Evolutionary conservation across 2,888 invertebrate genomes (phyloP).

Genomic region (Tribolium freemani): DNA sequence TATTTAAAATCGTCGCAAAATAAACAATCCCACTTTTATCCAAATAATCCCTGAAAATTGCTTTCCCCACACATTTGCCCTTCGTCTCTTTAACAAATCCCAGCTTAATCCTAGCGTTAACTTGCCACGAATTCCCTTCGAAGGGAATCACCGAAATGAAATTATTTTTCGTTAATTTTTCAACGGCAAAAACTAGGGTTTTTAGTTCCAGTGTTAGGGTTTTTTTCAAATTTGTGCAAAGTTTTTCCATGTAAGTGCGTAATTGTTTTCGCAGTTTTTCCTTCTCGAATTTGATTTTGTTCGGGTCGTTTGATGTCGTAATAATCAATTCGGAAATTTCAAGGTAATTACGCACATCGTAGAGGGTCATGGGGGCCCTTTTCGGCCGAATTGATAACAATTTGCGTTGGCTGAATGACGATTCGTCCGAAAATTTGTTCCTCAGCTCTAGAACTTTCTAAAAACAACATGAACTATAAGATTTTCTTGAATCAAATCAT

Average conservation of each 20-base stretch:
- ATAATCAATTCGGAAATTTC: conserved; percentile 42
- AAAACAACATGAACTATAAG: conserved; percentile 3
- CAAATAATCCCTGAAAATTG: conserved; percentile 36
- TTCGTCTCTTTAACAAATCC: neutral
- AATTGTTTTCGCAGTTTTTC: conserved; percentile 31
- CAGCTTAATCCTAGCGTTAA: conserved; percentile 32
- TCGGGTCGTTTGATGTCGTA: conserved; percentile 8
- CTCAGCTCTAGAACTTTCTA: conserved; percentile 35
- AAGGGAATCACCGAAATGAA: conserved; percentile 34
- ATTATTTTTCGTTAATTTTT: conserved; percentile 32
- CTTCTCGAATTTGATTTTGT: conserved; percentile 23
- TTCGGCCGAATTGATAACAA: neutral
- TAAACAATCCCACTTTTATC: conserved; percentile 15
- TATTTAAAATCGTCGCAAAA: conserved; percentile 13
- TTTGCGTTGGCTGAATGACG: conserved; percentile 1
- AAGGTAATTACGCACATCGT: conserved; percentile 31
- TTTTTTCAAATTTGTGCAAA: conserved; percentile 29
- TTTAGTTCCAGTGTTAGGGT: conserved; percentile 32
- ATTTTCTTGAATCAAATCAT: neutral
- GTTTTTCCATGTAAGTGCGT: conserved; percentile 29
- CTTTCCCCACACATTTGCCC: conserved; percentile 35
- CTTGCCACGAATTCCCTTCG: conserved; percentile 38
- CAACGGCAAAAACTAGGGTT: conserved; percentile 35
- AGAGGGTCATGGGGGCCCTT: conserved; percentile 8
- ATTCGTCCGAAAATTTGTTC: conserved; percentile 25